phyloP scores from a whole-genome alignment of 2,888 invertebrate genomes.

The Dexiosoma caninum region DNA sequence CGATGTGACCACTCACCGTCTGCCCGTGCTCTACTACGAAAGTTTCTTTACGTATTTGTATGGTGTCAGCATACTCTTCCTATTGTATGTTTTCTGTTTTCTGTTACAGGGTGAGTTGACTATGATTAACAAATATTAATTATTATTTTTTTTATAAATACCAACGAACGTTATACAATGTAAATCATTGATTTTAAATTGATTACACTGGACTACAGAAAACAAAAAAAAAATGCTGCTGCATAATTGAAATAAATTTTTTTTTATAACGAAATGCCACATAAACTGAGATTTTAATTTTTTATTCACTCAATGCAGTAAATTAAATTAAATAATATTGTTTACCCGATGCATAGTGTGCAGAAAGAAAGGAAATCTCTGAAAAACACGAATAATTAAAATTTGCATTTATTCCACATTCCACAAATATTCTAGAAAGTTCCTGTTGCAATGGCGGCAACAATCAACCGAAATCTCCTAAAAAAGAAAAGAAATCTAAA shows the following conservation, averaged over 20 bases:
- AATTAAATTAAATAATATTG: no score
- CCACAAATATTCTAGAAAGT: conserved; percentile 81
- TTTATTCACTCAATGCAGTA: no score
- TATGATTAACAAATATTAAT: neutral
- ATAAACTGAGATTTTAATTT: no score
- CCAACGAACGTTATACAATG: no score
- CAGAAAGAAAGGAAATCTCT: no score
- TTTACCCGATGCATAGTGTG: no score
- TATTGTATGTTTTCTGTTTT: conserved; percentile 96
- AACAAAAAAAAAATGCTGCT: neutral
- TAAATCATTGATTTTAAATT: no score
- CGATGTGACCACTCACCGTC: conserved; percentile 94
- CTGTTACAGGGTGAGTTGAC: conserved; percentile 85
- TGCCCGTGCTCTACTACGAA: conserved; percentile 95
- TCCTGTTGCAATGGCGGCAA: conserved; percentile 86
- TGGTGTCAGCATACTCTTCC: conserved; percentile 94
- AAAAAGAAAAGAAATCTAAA: conserved; percentile 85
- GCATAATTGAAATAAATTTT: no score
- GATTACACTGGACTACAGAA: neutral
- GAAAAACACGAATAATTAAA: no score
- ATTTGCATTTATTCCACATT: no score
- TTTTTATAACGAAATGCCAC: no score
- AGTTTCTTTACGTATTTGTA: conserved; percentile 97
- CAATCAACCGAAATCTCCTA: conserved; percentile 82
- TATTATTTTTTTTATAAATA: no score